phyloP scores from a whole-genome alignment of 2,888 invertebrate species.

The Eudemis profundana region DNA sequence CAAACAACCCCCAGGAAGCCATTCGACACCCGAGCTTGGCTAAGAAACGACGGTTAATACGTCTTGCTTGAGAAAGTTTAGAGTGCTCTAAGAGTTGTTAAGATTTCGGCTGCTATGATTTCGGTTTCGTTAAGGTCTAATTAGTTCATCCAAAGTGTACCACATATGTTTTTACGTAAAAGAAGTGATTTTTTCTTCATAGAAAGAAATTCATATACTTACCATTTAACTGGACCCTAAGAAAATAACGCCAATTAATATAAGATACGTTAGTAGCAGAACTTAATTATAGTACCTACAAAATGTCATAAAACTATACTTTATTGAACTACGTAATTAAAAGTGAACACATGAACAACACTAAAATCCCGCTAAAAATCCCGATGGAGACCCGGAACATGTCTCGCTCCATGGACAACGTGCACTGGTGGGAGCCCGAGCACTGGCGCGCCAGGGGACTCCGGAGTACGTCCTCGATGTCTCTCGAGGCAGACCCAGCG shows the following conservation, averaged over 20 bases:
- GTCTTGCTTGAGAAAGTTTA: constrained; percentile 6
- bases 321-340: constrained; percentile 14
- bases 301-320: background rate
- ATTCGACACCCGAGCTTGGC: constrained; percentile 58
- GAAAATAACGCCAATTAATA: too few species aligned
- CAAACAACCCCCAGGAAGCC: constrained; percentile 60
- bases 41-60: constrained; percentile 27
- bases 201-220: too few species aligned
- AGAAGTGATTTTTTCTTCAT: too few species aligned
- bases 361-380: background rate
- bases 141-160: too few species aligned
- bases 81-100: too few species aligned
- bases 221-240: too few species aligned
- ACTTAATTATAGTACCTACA: too few species aligned
- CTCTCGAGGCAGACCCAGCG: constrained; percentile 66
- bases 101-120: too few species aligned
- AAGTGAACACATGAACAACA: background rate
- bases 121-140: too few species aligned
- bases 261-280: too few species aligned
- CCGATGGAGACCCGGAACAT: constrained; percentile 65
- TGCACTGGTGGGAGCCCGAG: constrained; percentile 77
- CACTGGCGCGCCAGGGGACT: constrained; percentile 64
- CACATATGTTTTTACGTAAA: too few species aligned
- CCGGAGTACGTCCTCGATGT: constrained; percentile 66
- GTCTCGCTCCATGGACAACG: constrained; percentile 67